Evolutionary conservation across 2,797 vertebrate species (phyloP).

Genomic region (Tokudaia muenninki): DNA sequence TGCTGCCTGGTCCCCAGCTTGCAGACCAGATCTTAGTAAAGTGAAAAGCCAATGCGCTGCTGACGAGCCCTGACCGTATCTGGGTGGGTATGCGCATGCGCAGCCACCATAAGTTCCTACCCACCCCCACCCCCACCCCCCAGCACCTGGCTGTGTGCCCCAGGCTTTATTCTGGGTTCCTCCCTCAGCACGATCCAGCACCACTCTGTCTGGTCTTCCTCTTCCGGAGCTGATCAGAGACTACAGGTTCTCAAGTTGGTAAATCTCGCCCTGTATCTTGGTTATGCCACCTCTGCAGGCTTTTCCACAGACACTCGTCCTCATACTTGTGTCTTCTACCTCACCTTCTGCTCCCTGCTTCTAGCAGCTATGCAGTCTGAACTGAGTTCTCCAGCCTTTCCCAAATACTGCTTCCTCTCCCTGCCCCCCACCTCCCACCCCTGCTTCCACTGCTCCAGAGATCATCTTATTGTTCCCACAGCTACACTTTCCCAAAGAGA

Average conservation of each 20-base stretch:
- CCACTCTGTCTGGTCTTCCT: neutral
- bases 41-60: neutral
- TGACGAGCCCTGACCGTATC: neutral
- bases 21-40: neutral
- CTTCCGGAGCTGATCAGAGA: neutral
- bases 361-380: neutral
- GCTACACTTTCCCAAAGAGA: neutral
- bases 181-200: too few species aligned
- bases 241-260: neutral
- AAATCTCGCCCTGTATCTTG: neutral
- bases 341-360: neutral
- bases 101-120: fast-evolving
- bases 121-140: neutral
- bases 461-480: neutral
- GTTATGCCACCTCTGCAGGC: neutral
- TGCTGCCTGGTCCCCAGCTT: neutral
- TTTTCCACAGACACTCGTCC: neutral
- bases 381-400: neutral
- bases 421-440: neutral
- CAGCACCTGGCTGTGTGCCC: neutral
- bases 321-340: neutral
- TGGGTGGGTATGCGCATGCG: neutral
- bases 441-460: neutral
- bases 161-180: neutral
- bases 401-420: neutral